A percentile compares a stretch with the other conserved stretches of the same genome.
These are phyloP conservation scores for Scyliorhinus canicula DNA, from an alignment of 2,797 vertebrate species.

Conservation along the genomic window DNA sequence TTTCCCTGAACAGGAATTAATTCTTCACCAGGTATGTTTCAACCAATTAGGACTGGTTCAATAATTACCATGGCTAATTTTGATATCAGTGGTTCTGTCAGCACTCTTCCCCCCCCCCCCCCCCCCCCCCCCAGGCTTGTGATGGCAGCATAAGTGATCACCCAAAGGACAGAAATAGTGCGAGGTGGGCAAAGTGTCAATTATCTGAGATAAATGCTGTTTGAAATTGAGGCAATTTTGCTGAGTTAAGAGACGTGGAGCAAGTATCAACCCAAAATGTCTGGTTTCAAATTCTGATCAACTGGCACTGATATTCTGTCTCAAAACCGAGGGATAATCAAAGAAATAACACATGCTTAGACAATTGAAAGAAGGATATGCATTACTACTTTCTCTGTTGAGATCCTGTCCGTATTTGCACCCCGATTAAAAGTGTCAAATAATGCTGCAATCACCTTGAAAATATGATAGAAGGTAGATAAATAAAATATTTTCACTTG, in stretches of 20 bases:
- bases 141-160: not conserved
- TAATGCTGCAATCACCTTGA: not conserved
- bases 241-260: not conserved
- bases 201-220: not conserved
- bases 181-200: not conserved
- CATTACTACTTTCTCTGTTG: not conserved
- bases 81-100: not conserved
- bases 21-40: conserved; percentile 82
- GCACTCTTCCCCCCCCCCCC: not conserved
- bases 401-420: not conserved
- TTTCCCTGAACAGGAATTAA: conserved; percentile 86
- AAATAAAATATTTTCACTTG: not conserved
- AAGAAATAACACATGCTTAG: not conserved
- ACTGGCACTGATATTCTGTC: not conserved
- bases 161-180: not conserved
- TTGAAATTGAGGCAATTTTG: not conserved
- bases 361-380: not conserved
- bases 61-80: not conserved
- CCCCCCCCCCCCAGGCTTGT: too few species aligned
- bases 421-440: not conserved
- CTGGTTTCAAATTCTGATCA: not conserved
- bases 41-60: not conserved
- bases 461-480: not conserved
- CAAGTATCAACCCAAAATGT: not conserved
- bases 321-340: not conserved